Evolutionary conservation across 2,888 invertebrate genomes (phyloP), one percentile per base, ranked within the genome.

Genomic region (Drosophila eohydei): DNA sequence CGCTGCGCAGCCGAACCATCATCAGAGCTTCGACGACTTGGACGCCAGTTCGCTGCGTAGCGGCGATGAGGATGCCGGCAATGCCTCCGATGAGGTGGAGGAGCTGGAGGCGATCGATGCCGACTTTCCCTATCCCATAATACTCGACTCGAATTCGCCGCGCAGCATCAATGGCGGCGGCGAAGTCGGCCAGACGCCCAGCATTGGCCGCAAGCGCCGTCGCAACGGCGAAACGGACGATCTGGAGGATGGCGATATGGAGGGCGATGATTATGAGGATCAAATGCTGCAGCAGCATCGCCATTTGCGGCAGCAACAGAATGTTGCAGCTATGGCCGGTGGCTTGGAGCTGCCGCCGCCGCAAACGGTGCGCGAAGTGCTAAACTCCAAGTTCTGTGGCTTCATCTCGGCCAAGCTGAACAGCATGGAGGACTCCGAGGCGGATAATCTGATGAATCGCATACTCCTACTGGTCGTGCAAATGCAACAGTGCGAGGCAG

Each of bases 371-470:
- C 92, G 92, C 44, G 92, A 92, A 67, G 89, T 92, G 38, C 80
- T 92, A 54, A 92, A 92, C 67, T 91, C 91, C 0, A 92, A 92
- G 73, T 92, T 92, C 67, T 92, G 92, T 52, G 92, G 92, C 36
- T 92, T 92, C 71, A 92, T 92, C 36, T 91, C 92, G 63, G 92
- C 92, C 62, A 92, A 92, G 66, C 71, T 92, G 61, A 92, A 92
- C 50, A 92, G 92, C 70, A 87, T 92, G 92, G 91, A 92, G 57
- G 92, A 92, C 46, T 83, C 89, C 6, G 92, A 92, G 67, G 92
- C 92, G 36, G 92, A 92, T 51, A 92, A 92, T 83, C 87, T 92
- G 36, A 92, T 92, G 92, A 92, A 92, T 68, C 89, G 91, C 74
- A 92, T 92, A 41, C 82, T 92, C 30, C 80, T 92, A 80, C 72